These are phyloP conservation scores for Cottoperca gobio DNA, from an alignment of 2,797 vertebrate genomes.

Conservation along the genomic window DNA sequence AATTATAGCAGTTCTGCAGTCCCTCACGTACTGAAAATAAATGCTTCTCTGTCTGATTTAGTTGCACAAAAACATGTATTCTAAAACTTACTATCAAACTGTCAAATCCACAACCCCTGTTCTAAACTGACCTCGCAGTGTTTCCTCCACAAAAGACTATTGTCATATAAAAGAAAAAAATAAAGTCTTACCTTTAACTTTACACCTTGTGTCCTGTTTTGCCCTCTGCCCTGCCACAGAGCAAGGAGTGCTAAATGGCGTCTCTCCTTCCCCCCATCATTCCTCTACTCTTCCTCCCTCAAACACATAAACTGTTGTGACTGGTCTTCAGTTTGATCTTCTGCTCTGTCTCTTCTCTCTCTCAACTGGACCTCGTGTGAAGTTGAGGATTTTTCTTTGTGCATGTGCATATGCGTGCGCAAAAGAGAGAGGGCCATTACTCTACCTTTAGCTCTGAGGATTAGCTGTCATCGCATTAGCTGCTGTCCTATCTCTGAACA, in stretches of 20 bases:
- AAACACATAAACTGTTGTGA: conserved; percentile 1
- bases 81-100: neutral
- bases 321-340: neutral
- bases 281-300: conserved; percentile 23
- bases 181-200: conserved; percentile 56
- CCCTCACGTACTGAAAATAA: neutral
- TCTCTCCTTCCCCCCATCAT: conserved; percentile 39
- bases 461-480: conserved; percentile 83
- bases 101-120: neutral
- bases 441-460: conserved; percentile 68
- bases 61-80: neutral
- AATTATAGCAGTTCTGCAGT: neutral
- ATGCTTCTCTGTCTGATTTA: neutral
- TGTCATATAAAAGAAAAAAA: neutral
- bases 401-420: conserved; percentile 2
- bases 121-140: conserved; percentile 2
- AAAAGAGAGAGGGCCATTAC: conserved; percentile 33
- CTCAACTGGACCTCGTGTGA: conserved; percentile 11
- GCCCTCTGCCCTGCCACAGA: conserved; percentile 23
- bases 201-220: conserved; percentile 24
- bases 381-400: conserved; percentile 19
- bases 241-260: conserved; percentile 19
- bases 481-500: conserved; percentile 66
- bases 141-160: neutral
- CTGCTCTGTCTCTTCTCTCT: conserved; percentile 4